Conservation (phyloP, 1,140 invertebrate species). For the Pseudomyrmex concolor region DNA sequence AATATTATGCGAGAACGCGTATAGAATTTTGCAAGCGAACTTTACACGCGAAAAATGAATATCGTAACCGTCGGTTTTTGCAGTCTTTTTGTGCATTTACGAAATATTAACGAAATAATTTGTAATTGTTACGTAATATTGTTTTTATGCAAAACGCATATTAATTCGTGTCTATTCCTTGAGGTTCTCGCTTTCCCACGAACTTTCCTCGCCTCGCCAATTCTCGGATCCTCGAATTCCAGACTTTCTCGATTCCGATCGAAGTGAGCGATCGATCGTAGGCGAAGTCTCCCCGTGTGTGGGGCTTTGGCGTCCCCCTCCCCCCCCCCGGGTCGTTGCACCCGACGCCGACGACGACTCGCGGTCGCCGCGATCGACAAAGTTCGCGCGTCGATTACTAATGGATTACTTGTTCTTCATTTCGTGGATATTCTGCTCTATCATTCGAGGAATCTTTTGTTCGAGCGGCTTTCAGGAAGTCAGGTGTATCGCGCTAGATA, state of each 20-base stretch:
- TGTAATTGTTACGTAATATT: too few relatives aligned
- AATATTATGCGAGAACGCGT: too few relatives aligned
- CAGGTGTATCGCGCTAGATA: background rate
- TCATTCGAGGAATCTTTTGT: slow-evolving; percentile 54
- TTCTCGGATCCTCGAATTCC: slow-evolving; percentile 41
- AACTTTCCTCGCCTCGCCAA: slow-evolving; percentile 19
- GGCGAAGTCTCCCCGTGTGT: slow-evolving; percentile 50
- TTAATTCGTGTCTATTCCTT: too few relatives aligned
- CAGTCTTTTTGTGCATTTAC: too few relatives aligned
- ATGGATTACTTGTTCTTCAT: slow-evolving; percentile 71
- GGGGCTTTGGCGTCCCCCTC: slow-evolving; percentile 1
- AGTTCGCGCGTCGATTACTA: slow-evolving; percentile 75
- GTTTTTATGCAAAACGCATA: too few relatives aligned
- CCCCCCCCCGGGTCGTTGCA: slow-evolving; percentile 67
- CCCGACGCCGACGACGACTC: slow-evolving; percentile 43
- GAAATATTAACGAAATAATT: too few relatives aligned
- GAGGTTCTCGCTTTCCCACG: slow-evolving; percentile 3
- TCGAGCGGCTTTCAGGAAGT: background rate
- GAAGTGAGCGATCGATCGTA: slow-evolving; percentile 46
- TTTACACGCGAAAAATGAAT: too few relatives aligned
- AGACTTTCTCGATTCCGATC: slow-evolving; percentile 38
- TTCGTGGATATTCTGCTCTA: slow-evolving; percentile 68
- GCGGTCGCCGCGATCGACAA: slow-evolving; percentile 67
- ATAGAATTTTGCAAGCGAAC: too few relatives aligned
- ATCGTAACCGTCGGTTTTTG: too few relatives aligned